Conservation (phyloP, 2,888 invertebrate genomes). For the Marronus borbonicus region DNA sequence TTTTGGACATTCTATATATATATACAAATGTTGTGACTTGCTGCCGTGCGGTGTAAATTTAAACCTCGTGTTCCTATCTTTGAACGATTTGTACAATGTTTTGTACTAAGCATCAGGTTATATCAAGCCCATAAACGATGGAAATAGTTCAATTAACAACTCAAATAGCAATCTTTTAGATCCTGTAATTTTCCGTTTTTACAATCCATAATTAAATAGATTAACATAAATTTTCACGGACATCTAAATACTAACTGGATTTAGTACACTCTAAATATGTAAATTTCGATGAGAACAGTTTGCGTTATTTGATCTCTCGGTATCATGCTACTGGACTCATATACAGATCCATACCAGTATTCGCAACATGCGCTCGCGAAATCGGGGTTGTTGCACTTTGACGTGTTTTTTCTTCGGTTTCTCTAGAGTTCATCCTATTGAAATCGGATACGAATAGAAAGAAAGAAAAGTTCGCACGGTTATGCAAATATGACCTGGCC, state of each 20-base stretch:
- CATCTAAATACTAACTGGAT: background rate
- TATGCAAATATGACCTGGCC: constrained; percentile 30
- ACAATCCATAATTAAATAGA: background rate
- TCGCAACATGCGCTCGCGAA: constrained; percentile 22
- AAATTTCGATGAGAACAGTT: constrained; percentile 29
- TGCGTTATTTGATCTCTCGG: background rate
- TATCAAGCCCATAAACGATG: too few species aligned
- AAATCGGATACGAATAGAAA: constrained; percentile 33
- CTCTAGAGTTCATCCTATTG: constrained; percentile 13
- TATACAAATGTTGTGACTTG: too few species aligned
- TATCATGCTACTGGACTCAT: background rate
- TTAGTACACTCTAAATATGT: constrained; percentile 11
- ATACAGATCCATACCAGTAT: background rate
- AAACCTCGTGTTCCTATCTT: too few species aligned
- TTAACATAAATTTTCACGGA: too few species aligned
- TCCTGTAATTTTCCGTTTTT: background rate
- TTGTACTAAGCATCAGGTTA: background rate
- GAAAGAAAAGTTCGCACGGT: constrained; percentile 34
- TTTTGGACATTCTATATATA: too few species aligned
- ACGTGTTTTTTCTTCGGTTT: background rate
- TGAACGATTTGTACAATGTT: too few species aligned
- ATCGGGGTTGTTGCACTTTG: constrained; percentile 34
- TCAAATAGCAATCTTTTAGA: background rate
- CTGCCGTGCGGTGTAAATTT: too few species aligned
- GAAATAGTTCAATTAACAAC: background rate